Percentiles rank a stretch among this genome's conserved stretches.
Evolutionary conservation across 2,888 invertebrate genomes (phyloP).

Genomic region (Hipparchia sbordonii): DNA sequence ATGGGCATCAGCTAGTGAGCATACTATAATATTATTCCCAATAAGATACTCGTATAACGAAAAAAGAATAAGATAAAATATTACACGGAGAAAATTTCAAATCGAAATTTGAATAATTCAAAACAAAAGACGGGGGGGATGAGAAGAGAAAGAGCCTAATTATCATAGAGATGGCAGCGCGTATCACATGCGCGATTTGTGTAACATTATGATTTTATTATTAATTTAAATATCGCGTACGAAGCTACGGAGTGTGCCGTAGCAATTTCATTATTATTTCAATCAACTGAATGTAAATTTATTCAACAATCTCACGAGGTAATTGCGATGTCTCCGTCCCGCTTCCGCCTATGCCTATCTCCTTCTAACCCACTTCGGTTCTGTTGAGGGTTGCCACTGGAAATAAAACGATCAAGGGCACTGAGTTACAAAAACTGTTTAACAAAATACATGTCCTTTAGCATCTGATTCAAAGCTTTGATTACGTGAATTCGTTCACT

Average conservation of each 20-base stretch:
- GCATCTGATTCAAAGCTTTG: too few species aligned
- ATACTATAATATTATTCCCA: neutral
- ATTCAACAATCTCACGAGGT: conserved; percentile 83
- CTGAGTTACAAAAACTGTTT: neutral
- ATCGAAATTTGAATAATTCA: conserved; percentile 56
- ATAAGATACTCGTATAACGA: neutral
- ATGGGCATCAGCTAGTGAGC: too few species aligned
- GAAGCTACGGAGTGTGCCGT: conserved; percentile 72
- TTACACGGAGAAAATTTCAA: conserved; percentile 42
- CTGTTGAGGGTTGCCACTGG: conserved; percentile 15
- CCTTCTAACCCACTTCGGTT: conserved; percentile 46
- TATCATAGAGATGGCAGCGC: conserved; percentile 68
- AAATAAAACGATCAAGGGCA: conserved; percentile 4
- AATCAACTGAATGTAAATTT: conserved; percentile 83
- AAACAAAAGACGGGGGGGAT: conserved; percentile 50
- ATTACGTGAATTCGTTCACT: too few species aligned
- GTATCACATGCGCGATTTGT: conserved; percentile 69
- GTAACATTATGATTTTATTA: conserved; percentile 80
- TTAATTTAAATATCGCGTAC: conserved; percentile 81
- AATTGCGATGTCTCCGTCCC: conserved; percentile 73
- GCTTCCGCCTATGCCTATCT: conserved; percentile 50
- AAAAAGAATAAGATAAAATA: conserved; percentile 35
- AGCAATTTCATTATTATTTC: conserved; percentile 84
- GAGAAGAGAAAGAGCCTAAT: conserved; percentile 60
- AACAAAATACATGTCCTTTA: too few species aligned